Evolutionary conservation across 2,888 invertebrate genomes (phyloP).

Genomic region (Salticus scenicus): DNA sequence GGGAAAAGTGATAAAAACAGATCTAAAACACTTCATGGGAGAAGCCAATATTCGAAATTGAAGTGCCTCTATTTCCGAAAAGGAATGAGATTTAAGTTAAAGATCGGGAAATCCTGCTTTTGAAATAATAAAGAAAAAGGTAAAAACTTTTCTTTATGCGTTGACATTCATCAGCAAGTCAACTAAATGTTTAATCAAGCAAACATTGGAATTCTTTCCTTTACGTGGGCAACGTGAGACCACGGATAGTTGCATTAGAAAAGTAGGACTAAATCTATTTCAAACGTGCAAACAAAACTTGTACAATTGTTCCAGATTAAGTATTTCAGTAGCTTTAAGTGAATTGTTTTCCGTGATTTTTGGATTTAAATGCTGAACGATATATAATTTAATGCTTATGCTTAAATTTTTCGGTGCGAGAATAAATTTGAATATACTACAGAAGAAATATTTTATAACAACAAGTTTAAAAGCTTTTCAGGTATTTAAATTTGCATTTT

Average conservation of each 20-base stretch:
- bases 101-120: slow-evolving; percentile 44
- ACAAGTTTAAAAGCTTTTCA: no score
- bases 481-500: no score
- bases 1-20: slow-evolving; percentile 44
- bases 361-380: no score
- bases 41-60: slow-evolving; percentile 49
- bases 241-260: slow-evolving; percentile 30
- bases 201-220: slow-evolving; percentile 44
- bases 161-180: slow-evolving; percentile 3
- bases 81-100: slow-evolving; percentile 60
- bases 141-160: background rate
- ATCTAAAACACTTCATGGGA: slow-evolving; percentile 55
- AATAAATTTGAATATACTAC: no score
- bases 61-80: slow-evolving; percentile 47
- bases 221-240: slow-evolving; percentile 41
- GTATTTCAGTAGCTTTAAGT: no score
- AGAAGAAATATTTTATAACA: no score
- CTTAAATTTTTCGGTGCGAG: no score
- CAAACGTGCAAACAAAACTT: slow-evolving; percentile 26
- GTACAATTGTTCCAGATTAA: no score
- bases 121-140: slow-evolving; percentile 41
- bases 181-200: slow-evolving; percentile 64
- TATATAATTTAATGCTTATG: no score
- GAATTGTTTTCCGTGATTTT: no score
- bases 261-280: slow-evolving; percentile 27